Percentiles rank a stretch among this genome's conserved stretches.
These are phyloP conservation scores for Nyctalus aviator DNA, from an alignment of 2,797 vertebrate genomes.

Conservation along the genomic window DNA sequence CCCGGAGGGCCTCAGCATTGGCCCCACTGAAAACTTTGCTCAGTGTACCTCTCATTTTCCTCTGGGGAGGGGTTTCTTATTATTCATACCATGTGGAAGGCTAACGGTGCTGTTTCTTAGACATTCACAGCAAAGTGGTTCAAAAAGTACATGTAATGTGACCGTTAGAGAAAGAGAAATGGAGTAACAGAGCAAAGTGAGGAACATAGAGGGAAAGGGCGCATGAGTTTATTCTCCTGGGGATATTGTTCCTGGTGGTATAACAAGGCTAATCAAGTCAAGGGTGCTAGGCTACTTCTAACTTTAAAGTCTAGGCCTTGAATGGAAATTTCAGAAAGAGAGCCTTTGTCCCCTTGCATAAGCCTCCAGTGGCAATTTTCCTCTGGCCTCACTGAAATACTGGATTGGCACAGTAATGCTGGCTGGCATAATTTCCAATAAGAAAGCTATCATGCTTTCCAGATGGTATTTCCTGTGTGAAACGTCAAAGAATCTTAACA, in stretches of 20 bases:
- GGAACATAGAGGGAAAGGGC: background rate
- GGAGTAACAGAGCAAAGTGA: background rate
- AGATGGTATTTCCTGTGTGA: background rate
- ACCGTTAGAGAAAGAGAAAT: background rate
- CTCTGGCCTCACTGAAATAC: background rate
- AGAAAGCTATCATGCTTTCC: background rate
- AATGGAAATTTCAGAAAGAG: conserved; percentile 14
- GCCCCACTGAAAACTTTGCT: background rate
- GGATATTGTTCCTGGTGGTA: background rate
- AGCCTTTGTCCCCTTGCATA: background rate
- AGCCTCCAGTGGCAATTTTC: background rate
- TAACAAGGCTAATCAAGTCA: background rate
- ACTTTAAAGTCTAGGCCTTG: background rate
- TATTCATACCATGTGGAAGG: background rate
- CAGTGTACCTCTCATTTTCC: background rate
- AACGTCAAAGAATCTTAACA: background rate
- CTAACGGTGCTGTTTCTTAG: background rate
- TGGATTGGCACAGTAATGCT: background rate
- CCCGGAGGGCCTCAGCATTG: fast-evolving
- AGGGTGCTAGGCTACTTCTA: background rate
- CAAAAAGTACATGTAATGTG: background rate
- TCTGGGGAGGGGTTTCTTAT: background rate
- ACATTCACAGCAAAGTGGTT: background rate
- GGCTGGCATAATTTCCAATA: background rate
- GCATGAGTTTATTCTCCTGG: background rate